Percentiles rank a stretch among this genome's conserved stretches.
phyloP scores from a whole-genome alignment of 2,888 invertebrate genomes.

The Abrostola tripartita region DNA sequence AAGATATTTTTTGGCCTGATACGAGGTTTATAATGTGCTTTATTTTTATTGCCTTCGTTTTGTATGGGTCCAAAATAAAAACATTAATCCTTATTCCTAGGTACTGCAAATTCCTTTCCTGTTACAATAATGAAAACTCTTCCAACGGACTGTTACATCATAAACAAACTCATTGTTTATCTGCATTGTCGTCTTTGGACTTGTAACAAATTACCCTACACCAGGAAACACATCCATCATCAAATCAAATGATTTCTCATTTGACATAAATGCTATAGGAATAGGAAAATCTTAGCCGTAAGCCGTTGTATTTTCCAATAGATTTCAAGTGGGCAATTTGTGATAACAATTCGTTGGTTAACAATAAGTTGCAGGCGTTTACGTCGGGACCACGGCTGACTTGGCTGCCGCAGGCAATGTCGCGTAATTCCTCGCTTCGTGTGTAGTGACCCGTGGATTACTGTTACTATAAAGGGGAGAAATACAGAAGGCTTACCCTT shows the following conservation, averaged over 20 bases:
- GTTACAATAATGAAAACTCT: not conserved
- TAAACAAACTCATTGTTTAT: conserved; percentile 3
- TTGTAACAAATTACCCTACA: conserved; percentile 41
- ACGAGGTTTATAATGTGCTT: too few relatives aligned
- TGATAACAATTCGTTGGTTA: conserved; percentile 50
- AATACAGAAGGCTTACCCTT: conserved; percentile 30
- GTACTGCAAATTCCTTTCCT: not conserved
- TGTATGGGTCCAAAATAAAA: too few relatives aligned
- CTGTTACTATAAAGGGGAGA: conserved; percentile 37
- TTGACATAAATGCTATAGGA: conserved; percentile 44
- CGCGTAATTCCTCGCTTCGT: conserved; percentile 57
- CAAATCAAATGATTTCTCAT: conserved; percentile 47
- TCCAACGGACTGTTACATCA: conserved; percentile 8
- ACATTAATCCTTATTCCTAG: too few relatives aligned
- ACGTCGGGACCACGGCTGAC: conserved; percentile 34
- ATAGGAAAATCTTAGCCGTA: conserved; percentile 43
- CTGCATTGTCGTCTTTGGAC: conserved; percentile 23
- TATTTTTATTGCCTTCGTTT: too few relatives aligned
- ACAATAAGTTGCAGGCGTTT: conserved; percentile 50
- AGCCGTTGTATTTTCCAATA: conserved; percentile 55
- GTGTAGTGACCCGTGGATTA: conserved; percentile 60
- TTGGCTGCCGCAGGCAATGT: conserved; percentile 43
- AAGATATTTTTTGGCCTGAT: too few relatives aligned
- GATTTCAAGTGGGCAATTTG: conserved; percentile 54
- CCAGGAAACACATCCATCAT: conserved; percentile 47